Evolutionary conservation across 2,888 invertebrate species (phyloP).

Genomic region (Drosophila diplacantha): DNA sequence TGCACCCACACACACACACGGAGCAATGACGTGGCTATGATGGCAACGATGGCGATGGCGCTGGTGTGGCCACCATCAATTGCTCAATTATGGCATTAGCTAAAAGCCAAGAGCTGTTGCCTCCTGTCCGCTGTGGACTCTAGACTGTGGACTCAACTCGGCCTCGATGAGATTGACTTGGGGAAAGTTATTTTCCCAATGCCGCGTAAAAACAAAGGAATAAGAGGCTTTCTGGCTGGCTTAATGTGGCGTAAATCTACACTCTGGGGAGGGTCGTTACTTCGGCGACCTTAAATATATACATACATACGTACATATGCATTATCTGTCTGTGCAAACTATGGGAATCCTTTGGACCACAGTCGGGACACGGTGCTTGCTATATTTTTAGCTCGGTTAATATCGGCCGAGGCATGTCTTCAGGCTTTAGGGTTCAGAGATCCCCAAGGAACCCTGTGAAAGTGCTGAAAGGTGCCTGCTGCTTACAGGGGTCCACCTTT

Average conservation of each 20-base stretch:
- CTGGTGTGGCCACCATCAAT: conserved; percentile 29
- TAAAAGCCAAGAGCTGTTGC: conserved; percentile 18
- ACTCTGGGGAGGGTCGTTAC: background rate
- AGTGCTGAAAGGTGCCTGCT: background rate
- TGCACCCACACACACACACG: conserved; percentile 5
- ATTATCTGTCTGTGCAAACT: no score
- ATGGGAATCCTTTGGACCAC: background rate
- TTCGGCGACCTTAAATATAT: background rate
- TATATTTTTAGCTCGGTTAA: background rate
- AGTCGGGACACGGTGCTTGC: no score
- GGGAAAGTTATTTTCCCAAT: no score
- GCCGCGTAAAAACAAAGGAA: no score
- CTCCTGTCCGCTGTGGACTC: no score
- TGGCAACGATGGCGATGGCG: conserved; percentile 8
- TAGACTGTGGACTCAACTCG: conserved; percentile 6
- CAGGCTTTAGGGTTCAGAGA: background rate
- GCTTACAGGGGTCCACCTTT: conserved; percentile 2
- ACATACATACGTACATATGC: background rate
- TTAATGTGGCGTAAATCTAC: background rate
- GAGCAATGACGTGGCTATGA: conserved; percentile 21
- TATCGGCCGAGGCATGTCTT: background rate
- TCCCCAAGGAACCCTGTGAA: background rate
- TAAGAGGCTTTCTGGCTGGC: background rate
- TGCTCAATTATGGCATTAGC: conserved; percentile 43
- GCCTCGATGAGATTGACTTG: conserved; percentile 15